These are phyloP conservation scores for Ranitomeya imitator DNA, from an alignment of 2,113 vertebrate species.

Conservation along the genomic window DNA sequence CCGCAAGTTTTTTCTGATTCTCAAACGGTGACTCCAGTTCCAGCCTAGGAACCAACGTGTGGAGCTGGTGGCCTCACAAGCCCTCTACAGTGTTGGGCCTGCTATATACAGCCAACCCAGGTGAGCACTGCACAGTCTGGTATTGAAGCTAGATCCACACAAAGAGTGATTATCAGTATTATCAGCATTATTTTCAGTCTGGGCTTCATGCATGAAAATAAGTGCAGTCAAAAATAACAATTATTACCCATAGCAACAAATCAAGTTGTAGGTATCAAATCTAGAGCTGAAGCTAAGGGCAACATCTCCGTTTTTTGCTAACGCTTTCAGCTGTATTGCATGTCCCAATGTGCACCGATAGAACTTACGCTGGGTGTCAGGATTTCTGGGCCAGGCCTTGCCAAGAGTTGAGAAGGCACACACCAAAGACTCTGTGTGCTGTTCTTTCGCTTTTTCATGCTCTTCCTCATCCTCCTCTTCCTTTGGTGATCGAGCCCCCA, in stretches of 20 bases:
- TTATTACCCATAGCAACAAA: no score
- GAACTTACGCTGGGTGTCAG: conserved; percentile 83
- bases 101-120: no score
- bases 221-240: background rate
- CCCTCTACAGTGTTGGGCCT: no score
- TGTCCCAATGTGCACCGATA: background rate
- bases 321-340: background rate
- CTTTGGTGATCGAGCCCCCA: conserved; percentile 67
- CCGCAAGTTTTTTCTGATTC: no score
- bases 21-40: no score
- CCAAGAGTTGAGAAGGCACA: conserved; percentile 91
- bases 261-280: background rate
- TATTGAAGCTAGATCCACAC: no score
- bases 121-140: no score
- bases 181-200: no score
- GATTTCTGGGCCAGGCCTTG: conserved; percentile 87
- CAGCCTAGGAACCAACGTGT: no score
- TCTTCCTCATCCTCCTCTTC: conserved; percentile 71
- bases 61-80: no score
- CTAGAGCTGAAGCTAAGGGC: background rate
- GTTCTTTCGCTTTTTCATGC: conserved; percentile 80
- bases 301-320: no score
- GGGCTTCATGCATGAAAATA: background rate
- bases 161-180: no score
- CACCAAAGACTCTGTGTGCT: conserved; percentile 84